Percentiles rank a stretch among this genome's conserved stretches.
Evolutionary conservation across 2,888 invertebrate genomes (phyloP).

Genomic region (Pristionchus arcanus): DNA sequence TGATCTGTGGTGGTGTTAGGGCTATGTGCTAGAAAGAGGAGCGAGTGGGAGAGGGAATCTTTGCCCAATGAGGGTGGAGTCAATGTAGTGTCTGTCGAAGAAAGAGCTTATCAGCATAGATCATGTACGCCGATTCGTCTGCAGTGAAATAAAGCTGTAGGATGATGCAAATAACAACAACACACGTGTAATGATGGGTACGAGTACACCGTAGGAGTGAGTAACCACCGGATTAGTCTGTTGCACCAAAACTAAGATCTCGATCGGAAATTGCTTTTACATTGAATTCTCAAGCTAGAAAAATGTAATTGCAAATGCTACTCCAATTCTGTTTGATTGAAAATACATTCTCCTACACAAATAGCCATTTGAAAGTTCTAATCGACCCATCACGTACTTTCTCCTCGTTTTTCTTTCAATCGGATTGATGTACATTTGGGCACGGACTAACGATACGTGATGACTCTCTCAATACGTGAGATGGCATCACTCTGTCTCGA

Average conservation of each 20-base stretch:
- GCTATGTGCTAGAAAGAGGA: not conserved
- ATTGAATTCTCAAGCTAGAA: too few relatives aligned
- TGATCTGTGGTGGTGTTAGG: not conserved
- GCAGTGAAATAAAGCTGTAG: not conserved
- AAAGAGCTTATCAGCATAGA: not conserved
- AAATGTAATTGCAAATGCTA: too few relatives aligned
- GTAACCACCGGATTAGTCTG: too few relatives aligned
- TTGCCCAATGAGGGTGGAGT: not conserved
- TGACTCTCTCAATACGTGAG: not conserved
- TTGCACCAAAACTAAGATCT: too few relatives aligned
- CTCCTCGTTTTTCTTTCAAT: not conserved
- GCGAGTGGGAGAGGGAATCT: not conserved
- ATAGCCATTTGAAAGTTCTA: not conserved
- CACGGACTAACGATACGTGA: not conserved
- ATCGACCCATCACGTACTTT: not conserved
- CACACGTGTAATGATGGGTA: not conserved
- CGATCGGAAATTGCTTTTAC: too few relatives aligned
- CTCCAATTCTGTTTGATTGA: too few relatives aligned
- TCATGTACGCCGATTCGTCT: not conserved
- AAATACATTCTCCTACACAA: too few relatives aligned
- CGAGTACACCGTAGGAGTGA: too few relatives aligned
- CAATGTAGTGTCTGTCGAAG: not conserved
- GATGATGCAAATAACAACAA: not conserved
- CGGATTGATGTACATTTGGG: not conserved
- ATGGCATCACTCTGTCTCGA: not conserved